Percentiles rank a stretch among this genome's conserved stretches.
Evolutionary conservation across 2,113 vertebrate species (phyloP).

Genomic region (Hiodon tergisus): DNA sequence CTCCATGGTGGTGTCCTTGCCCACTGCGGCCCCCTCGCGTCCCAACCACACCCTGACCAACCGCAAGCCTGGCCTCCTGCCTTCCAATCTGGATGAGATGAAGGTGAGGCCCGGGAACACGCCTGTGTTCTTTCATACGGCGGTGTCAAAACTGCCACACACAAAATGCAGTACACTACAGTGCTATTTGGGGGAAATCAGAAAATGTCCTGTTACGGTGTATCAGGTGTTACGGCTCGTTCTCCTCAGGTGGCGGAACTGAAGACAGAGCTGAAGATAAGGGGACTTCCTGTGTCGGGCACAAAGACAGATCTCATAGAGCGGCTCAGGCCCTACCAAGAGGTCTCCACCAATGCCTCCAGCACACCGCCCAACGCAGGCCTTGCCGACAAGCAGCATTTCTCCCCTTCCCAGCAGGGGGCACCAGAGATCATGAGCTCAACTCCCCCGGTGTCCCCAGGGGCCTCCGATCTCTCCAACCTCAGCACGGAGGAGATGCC

Average conservation of each 20-base stretch:
- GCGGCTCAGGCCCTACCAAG: constrained; percentile 71
- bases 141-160: background rate
- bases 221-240: background rate
- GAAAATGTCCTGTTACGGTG: too few species aligned
- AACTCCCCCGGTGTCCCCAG: constrained; percentile 61
- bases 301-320: constrained; percentile 78
- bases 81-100: constrained; percentile 71
- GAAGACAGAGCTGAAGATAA: constrained; percentile 74
- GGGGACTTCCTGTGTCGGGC: constrained; percentile 76
- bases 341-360: constrained; percentile 36
- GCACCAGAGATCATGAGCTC: constrained; percentile 49
- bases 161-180: background rate
- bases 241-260: constrained; percentile 69
- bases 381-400: too few species aligned
- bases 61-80: constrained; percentile 65
- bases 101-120: constrained; percentile 56
- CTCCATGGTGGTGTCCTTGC: constrained; percentile 15
- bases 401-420: constrained; percentile 37
- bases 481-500: constrained; percentile 69
- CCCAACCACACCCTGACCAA: constrained; percentile 44
- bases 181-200: background rate
- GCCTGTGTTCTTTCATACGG: background rate
- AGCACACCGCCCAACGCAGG: background rate
- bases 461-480: constrained; percentile 69
- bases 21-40: constrained; percentile 37